phyloP scores from a whole-genome alignment of 2,113 vertebrate species.

The Dendropsophus ebraccatus region DNA sequence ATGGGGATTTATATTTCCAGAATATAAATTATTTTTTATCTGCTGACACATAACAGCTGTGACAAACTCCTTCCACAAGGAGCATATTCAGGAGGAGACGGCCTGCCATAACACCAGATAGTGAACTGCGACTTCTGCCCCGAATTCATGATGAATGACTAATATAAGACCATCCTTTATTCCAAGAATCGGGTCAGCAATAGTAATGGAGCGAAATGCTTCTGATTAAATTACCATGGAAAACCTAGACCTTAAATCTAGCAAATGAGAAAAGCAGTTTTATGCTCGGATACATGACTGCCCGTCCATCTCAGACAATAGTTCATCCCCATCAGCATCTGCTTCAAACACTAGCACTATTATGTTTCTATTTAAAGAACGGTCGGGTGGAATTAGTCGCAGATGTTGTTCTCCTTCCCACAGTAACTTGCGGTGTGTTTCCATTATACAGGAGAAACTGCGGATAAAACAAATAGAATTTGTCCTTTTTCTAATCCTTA shows the following conservation, averaged over 20 bases:
- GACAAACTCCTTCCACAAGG: conserved; percentile 18
- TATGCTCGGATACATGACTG: not conserved
- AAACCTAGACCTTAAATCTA: not conserved
- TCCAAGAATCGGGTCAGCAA: not conserved
- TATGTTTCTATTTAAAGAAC: conserved; percentile 30
- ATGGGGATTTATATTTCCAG: conserved; percentile 11
- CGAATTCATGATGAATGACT: conserved; percentile 1
- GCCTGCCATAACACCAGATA: not conserved
- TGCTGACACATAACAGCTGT: not conserved
- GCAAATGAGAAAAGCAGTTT: conserved; percentile 46
- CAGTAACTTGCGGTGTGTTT: not conserved
- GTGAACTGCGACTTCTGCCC: conserved; percentile 4
- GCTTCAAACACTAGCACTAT: not conserved
- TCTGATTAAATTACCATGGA: not conserved
- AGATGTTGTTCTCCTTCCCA: conserved; percentile 16
- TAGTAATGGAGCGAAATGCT: not conserved
- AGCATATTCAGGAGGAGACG: conserved; percentile 5
- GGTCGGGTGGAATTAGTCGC: conserved; percentile 6
- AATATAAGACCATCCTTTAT: not conserved
- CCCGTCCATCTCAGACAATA: not conserved
- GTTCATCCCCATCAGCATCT: conserved; percentile 4
- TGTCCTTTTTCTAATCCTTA: not conserved
- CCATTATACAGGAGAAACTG: not conserved
- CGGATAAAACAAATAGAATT: not conserved
- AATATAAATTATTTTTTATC: conserved; percentile 41